Conservation (phyloP, 2,797 vertebrate genomes). For the Pempheris klunzingeri region DNA sequence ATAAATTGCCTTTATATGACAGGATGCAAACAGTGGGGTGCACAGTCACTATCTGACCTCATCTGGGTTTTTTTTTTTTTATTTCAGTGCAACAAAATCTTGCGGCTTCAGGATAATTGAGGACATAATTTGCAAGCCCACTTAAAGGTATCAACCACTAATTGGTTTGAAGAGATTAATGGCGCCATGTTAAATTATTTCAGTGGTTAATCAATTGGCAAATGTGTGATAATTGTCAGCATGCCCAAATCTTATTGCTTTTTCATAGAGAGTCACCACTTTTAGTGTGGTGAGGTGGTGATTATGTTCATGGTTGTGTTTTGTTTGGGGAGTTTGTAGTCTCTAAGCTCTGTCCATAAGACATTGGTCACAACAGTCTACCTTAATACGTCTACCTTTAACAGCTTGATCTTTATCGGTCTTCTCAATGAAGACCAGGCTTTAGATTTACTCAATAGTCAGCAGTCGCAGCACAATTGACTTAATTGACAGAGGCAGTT, state of each 20-base stretch:
- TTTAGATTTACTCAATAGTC: not conserved
- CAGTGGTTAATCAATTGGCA: too few species aligned
- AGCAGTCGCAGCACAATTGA: not conserved
- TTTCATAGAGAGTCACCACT: too few species aligned
- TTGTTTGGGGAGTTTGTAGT: constrained; percentile 3
- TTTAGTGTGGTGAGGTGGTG: not conserved
- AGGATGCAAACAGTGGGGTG: not conserved
- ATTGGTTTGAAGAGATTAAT: constrained; percentile 46
- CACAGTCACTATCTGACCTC: not conserved
- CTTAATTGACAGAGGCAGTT: not conserved
- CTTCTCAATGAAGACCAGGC: not conserved
- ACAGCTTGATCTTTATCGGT: constrained; percentile 1
- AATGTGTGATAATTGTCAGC: constrained; percentile 28
- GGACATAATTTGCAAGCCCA: constrained; percentile 27
- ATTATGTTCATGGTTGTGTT: not conserved
- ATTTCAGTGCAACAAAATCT: constrained; percentile 14
- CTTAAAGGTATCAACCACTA: constrained; percentile 30
- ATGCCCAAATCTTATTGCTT: not conserved
- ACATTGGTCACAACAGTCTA: not conserved
- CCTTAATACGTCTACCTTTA: constrained; percentile 23
- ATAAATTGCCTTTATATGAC: not conserved
- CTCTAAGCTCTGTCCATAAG: not conserved
- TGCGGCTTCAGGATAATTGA: constrained; percentile 16
- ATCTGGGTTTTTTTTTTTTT: not conserved
- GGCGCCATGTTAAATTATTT: not conserved